These are phyloP conservation scores for Ascaphus truei DNA, from an alignment of 2,113 vertebrate species.

Conservation along the genomic window DNA sequence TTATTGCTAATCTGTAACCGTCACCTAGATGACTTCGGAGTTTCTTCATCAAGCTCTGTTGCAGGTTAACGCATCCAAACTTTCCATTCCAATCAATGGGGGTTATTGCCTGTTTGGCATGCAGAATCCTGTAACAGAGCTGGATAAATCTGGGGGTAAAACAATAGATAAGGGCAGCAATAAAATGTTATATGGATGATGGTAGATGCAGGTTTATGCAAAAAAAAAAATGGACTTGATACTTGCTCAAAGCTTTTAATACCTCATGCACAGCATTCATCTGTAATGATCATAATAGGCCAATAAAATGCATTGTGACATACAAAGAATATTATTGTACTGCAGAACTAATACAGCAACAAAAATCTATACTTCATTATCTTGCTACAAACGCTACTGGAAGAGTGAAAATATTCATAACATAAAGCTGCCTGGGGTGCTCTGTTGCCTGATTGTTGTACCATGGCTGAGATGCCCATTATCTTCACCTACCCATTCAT, in stretches of 20 bases:
- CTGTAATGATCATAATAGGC: neutral
- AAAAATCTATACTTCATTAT: neutral
- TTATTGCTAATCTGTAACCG: too few species aligned
- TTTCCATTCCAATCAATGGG: too few species aligned
- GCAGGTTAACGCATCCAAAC: too few species aligned
- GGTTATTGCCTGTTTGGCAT: too few species aligned
- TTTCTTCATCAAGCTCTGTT: too few species aligned
- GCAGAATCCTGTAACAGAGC: too few species aligned
- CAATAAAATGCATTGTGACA: neutral
- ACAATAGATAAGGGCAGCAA: too few species aligned
- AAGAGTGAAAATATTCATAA: constrained; percentile 9
- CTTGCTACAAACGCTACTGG: neutral
- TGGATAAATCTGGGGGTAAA: too few species aligned
- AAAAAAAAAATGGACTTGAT: too few species aligned
- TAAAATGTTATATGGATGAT: too few species aligned
- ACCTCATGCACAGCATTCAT: neutral
- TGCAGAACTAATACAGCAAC: neutral
- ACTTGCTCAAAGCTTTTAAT: neutral
- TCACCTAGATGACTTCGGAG: too few species aligned
- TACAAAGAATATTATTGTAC: neutral
- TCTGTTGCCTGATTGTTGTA: constrained; percentile 3
- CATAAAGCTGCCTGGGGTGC: neutral
- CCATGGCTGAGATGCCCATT: constrained; percentile 1
- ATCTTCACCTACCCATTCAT: constrained; percentile 29
- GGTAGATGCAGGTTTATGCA: too few species aligned